These are phyloP conservation scores for Ciconia maguari DNA, from an alignment of 2,113 vertebrate species.

Conservation along the genomic window DNA sequence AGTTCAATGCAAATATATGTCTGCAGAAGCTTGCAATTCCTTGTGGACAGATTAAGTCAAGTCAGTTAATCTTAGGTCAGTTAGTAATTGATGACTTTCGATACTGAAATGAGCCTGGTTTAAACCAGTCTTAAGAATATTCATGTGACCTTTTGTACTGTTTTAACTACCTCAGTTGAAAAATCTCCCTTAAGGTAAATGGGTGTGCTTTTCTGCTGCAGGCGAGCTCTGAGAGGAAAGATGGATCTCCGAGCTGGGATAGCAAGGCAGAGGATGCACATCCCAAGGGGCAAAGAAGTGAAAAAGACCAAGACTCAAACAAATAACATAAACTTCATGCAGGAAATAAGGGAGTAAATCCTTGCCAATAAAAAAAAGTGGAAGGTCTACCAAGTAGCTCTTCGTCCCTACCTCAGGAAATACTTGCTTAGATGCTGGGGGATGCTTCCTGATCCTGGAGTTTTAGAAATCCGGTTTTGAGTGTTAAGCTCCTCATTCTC, in stretches of 20 bases:
- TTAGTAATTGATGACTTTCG: too few species aligned
- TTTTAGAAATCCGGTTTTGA: background rate
- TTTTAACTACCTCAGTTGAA: background rate
- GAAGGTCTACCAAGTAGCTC: background rate
- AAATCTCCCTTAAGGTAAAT: background rate
- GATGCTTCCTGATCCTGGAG: background rate
- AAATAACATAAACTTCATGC: background rate
- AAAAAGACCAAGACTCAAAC: background rate
- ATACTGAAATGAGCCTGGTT: background rate
- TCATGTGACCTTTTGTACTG: background rate
- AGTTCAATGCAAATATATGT: background rate
- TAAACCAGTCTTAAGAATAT: background rate
- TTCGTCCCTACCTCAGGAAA: background rate
- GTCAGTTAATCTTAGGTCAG: background rate
- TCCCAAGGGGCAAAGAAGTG: background rate
- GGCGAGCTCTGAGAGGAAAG: too few species aligned
- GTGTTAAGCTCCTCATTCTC: background rate
- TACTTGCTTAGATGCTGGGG: background rate
- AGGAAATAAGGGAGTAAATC: background rate
- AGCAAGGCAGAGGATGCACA: fast-evolving
- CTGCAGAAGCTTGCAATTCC: background rate
- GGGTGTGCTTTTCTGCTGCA: background rate
- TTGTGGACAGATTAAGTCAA: background rate
- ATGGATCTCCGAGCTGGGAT: fast-evolving
- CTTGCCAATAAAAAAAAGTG: background rate